Evolutionary conservation across 1,140 invertebrate genomes (phyloP).

Genomic region (Chrysoperla carnea): DNA sequence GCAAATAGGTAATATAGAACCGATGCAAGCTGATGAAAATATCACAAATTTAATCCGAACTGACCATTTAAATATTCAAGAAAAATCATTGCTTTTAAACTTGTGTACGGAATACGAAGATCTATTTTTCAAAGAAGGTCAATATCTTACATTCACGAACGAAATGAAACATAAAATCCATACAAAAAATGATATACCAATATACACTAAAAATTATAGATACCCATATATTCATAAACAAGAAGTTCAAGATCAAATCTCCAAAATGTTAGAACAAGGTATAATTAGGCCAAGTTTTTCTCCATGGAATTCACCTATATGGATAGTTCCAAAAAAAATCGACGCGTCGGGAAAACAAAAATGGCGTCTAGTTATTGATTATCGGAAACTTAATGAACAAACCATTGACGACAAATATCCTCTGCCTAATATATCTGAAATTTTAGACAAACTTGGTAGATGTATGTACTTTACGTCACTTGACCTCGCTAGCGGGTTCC

Average conservation of each 20-base stretch:
- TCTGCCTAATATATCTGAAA: constrained; percentile 29
- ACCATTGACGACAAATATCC: constrained; percentile 29
- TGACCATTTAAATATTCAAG: constrained; percentile 10
- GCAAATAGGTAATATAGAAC: too few species aligned
- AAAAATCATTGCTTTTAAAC: constrained; percentile 7
- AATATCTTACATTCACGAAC: constrained; percentile 7
- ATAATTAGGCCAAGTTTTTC: constrained; percentile 1
- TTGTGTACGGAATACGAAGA: constrained; percentile 9
- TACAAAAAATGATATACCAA: neutral
- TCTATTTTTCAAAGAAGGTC: constrained; percentile 8
- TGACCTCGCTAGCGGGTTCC: constrained; percentile 27
- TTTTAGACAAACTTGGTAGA: constrained; percentile 24
- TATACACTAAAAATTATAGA: constrained; percentile 9
- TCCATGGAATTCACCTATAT: constrained; percentile 1
- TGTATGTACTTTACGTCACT: constrained; percentile 26
- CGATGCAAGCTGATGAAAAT: too few species aligned
- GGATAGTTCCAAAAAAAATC: constrained; percentile 10
- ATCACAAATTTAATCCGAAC: constrained; percentile 2
- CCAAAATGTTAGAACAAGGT: constrained; percentile 1
- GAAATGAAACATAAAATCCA: constrained; percentile 10
- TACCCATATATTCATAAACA: constrained; percentile 10
- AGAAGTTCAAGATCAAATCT: constrained; percentile 8
- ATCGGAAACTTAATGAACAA: constrained; percentile 21
- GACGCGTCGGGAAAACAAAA: constrained; percentile 17
- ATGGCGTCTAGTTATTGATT: constrained; percentile 22